A percentile compares a stretch with the other conserved stretches of the same genome.
Evolutionary conservation across 2,113 vertebrate genomes (phyloP).

Genomic region (Aptenodytes patagonicus): DNA sequence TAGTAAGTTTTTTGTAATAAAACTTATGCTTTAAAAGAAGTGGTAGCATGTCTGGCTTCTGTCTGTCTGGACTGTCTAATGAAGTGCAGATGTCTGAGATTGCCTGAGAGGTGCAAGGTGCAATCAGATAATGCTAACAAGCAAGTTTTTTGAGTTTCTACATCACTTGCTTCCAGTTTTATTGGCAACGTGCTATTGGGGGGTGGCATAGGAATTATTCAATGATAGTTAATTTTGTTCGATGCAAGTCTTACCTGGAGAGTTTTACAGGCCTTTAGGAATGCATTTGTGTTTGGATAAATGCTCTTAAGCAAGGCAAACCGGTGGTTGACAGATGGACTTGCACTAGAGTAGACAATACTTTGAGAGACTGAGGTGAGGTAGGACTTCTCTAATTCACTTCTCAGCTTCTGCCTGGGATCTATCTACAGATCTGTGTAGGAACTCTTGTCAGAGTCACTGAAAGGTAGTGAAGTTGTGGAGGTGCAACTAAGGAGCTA

Average conservation of each 20-base stretch:
- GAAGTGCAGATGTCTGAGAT: not conserved
- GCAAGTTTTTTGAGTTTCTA: not conserved
- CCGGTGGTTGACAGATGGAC: not conserved
- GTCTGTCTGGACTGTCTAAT: not conserved
- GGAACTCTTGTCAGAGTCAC: not conserved
- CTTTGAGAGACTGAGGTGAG: not conserved
- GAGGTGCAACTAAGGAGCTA: not conserved
- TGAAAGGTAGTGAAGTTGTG: not conserved
- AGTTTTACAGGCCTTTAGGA: not conserved
- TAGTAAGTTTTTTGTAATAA: not conserved
- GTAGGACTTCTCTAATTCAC: not conserved
- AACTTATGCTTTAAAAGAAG: not conserved
- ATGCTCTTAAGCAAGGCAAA: not conserved
- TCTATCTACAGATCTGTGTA: not conserved
- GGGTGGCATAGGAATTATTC: not conserved
- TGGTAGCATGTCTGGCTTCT: not conserved
- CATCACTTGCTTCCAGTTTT: not conserved
- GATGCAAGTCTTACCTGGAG: not conserved
- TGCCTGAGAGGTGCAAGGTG: not conserved
- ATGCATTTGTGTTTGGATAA: not conserved
- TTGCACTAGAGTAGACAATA: not conserved
- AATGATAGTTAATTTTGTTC: not conserved
- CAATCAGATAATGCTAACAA: not conserved
- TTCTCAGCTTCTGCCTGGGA: not conserved
- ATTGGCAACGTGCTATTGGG: not conserved